These are phyloP conservation scores for Psophia crepitans DNA, from an alignment of 2,113 vertebrate genomes.

Conservation along the genomic window DNA sequence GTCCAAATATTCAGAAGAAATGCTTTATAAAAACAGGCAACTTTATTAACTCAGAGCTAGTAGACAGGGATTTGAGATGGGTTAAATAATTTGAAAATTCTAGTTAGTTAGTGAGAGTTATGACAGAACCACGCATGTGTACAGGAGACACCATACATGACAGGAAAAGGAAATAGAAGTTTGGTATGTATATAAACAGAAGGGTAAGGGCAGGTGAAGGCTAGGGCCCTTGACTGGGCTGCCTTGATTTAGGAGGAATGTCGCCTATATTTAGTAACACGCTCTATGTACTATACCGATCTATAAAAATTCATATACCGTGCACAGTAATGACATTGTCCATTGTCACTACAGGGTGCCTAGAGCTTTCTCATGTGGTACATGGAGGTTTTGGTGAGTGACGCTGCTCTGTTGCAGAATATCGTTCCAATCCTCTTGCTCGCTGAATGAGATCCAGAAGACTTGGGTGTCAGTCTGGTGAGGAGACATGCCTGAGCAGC, in stretches of 20 bases:
- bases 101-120: neutral
- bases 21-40: neutral
- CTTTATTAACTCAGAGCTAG: neutral
- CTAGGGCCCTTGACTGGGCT: neutral
- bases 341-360: neutral
- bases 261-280: neutral
- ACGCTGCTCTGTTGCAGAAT: neutral
- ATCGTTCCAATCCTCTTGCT: neutral
- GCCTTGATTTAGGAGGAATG: neutral
- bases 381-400: neutral
- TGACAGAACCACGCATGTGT: neutral
- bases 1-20: neutral
- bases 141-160: neutral
- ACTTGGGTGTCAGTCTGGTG: neutral
- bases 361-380: neutral
- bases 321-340: neutral
- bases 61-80: neutral
- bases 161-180: neutral
- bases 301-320: fast-evolving
- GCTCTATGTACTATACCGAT: neutral
- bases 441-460: neutral
- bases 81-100: neutral
- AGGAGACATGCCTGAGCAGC: neutral
- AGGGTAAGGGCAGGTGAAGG: neutral
- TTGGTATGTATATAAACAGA: neutral